These are phyloP conservation scores for Styela clava DNA, from an alignment of 23 tunicate genomes.

Conservation along the genomic window DNA sequence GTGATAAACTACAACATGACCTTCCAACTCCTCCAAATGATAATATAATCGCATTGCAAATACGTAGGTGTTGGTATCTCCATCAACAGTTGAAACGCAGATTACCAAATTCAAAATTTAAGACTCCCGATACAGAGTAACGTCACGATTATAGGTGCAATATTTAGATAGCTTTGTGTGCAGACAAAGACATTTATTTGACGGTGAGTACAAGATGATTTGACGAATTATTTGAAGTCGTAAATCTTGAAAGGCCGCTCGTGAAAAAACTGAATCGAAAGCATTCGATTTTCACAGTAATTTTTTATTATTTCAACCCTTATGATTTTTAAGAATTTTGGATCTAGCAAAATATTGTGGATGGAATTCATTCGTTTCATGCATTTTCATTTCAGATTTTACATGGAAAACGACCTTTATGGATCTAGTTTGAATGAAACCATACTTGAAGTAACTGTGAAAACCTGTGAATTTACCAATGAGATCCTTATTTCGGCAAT, in stretches of 20 bases:
- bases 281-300: too few species aligned
- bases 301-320: too few species aligned
- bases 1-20: background rate
- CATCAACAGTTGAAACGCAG: background rate
- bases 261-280: too few species aligned
- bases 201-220: background rate
- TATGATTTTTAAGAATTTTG: too few species aligned
- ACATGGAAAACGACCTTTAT: too few species aligned
- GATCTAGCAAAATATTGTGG: too few species aligned
- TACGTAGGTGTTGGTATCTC: background rate
- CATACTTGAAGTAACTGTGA: too few species aligned
- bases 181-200: background rate
- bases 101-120: background rate
- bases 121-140: background rate
- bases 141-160: background rate
- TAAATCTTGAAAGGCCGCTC: background rate
- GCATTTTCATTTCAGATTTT: too few species aligned
- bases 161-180: background rate
- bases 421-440: too few species aligned
- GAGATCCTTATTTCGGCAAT: too few species aligned
- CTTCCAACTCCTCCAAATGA: background rate
- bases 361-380: too few species aligned
- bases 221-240: background rate
- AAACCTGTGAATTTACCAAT: too few species aligned
- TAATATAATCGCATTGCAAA: background rate